Percentiles rank a stretch among this genome's conserved stretches.
phyloP scores from a whole-genome alignment of 2,113 vertebrate species.

The Ceratotherium simum region DNA sequence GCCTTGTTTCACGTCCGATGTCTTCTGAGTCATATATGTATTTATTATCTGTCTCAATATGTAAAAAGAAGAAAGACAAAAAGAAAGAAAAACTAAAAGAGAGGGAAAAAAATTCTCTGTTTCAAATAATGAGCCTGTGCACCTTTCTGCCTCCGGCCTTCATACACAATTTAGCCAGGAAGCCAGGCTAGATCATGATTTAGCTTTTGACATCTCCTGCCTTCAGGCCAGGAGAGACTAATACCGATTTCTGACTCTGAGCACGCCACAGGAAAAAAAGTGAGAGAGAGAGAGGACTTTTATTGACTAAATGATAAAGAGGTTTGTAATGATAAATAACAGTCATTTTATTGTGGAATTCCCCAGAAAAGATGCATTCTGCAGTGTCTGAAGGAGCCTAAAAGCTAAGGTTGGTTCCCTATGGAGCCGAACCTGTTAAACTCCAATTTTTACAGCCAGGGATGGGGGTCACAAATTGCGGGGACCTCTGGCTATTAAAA shows the following conservation, averaged over 20 bases:
- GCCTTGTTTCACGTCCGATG: slow-evolving; percentile 76
- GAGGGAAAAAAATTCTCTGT: slow-evolving; percentile 88
- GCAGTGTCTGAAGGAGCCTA: slow-evolving; percentile 96
- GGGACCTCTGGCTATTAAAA: slow-evolving; percentile 93
- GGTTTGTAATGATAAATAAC: slow-evolving; percentile 99
- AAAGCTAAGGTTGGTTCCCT: slow-evolving; percentile 89
- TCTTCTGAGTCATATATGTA: slow-evolving; percentile 80
- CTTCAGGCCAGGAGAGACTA: slow-evolving; percentile 97
- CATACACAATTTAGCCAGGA: slow-evolving; percentile 99
- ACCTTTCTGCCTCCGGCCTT: slow-evolving; percentile 98
- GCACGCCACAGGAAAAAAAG: slow-evolving; percentile 94
- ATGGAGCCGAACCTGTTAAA: slow-evolving; percentile 93
- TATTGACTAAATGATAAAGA: slow-evolving; percentile 99
- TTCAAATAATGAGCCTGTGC: slow-evolving; percentile 99
- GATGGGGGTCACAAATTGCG: slow-evolving; percentile 94
- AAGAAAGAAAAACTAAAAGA: slow-evolving; percentile 81
- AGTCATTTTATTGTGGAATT: slow-evolving; percentile 99
- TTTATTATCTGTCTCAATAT: slow-evolving; percentile 88
- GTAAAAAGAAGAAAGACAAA: slow-evolving; percentile 83
- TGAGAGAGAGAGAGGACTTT: slow-evolving; percentile 95
- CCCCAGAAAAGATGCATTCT: slow-evolving; percentile 99
- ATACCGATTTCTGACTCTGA: slow-evolving; percentile 99
- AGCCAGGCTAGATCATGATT: slow-evolving; percentile 99
- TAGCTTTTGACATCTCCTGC: slow-evolving; percentile 99
- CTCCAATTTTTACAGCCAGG: slow-evolving; percentile 92